These are phyloP conservation scores for Mellilla xanthometata DNA, from an alignment of 2,888 invertebrate species.

Conservation along the genomic window DNA sequence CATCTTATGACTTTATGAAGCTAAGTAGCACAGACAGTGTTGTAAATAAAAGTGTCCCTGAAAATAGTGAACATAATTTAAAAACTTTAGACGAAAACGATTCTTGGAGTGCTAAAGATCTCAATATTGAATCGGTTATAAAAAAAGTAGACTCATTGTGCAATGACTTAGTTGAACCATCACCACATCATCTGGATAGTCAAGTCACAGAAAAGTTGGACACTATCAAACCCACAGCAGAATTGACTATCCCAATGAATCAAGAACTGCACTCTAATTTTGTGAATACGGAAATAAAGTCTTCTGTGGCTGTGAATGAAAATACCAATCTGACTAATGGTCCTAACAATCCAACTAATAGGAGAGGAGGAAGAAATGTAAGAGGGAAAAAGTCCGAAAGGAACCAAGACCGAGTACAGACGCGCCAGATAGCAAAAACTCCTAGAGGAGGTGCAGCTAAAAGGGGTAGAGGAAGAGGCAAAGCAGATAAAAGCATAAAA, in stretches of 20 bases:
- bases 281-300: conserved; percentile 31
- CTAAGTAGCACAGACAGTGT: conserved; percentile 11
- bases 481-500: conserved; percentile 79
- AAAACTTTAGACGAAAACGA: conserved; percentile 87
- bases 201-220: conserved; percentile 20
- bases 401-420: conserved; percentile 65
- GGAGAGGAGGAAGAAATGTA: conserved; percentile 66
- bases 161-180: conserved; percentile 57
- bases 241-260: conserved; percentile 14
- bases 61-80: conserved; percentile 43
- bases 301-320: conserved; percentile 29
- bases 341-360: conserved; percentile 42
- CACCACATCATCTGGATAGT: conserved; percentile 30
- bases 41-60: conserved; percentile 15
- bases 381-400: conserved; percentile 71
- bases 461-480: conserved; percentile 77
- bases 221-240: conserved; percentile 12
- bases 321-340: conserved; percentile 42
- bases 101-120: conserved; percentile 90
- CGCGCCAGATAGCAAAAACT: conserved; percentile 72
- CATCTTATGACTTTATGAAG: conserved; percentile 20
- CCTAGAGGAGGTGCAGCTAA: conserved; percentile 60
- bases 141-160: conserved; percentile 89
- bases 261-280: conserved; percentile 10
- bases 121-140: conserved; percentile 91